A percentile compares a stretch with the other conserved stretches of the same genome.
phyloP scores from a whole-genome alignment of 2,888 invertebrate genomes.

The Leptogaster cylindrica region DNA sequence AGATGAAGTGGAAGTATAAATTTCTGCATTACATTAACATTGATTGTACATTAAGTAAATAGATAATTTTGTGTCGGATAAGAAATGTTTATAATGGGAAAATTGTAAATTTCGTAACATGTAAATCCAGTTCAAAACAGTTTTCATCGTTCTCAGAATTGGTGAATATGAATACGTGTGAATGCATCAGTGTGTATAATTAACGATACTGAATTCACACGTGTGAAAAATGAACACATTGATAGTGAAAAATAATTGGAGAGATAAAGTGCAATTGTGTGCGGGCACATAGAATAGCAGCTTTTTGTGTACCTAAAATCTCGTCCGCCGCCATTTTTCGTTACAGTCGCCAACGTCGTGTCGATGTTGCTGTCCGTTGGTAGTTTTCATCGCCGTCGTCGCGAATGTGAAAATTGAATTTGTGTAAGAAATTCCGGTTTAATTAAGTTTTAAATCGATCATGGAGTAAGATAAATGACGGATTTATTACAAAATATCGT shows the following conservation, averaged over 20 bases:
- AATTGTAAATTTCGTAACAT: constrained; percentile 6
- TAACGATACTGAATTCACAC: background rate
- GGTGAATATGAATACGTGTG: background rate
- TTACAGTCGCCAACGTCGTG: constrained; percentile 55
- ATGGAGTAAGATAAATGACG: background rate
- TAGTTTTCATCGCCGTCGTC: constrained; percentile 48
- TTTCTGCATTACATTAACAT: too few relatives aligned
- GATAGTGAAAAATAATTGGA: background rate
- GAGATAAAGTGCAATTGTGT: background rate
- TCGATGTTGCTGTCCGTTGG: constrained; percentile 52
- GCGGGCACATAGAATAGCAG: constrained; percentile 4
- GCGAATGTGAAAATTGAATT: constrained; percentile 41
- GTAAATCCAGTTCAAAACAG: constrained; percentile 8
- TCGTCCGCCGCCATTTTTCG: constrained; percentile 55
- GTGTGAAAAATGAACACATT: too few relatives aligned
- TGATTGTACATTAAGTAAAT: too few relatives aligned
- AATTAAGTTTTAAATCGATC: constrained; percentile 17
- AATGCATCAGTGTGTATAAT: background rate
- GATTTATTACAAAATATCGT: background rate
- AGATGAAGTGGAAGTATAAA: too few relatives aligned
- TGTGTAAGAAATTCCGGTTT: constrained; percentile 20
- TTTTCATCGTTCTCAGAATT: constrained; percentile 4
- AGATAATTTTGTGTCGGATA: background rate
- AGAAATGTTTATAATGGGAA: background rate
- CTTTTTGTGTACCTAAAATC: constrained; percentile 41